Evolutionary conservation across 2,888 invertebrate genomes (phyloP).

Genomic region (Cybosia mesomella): DNA sequence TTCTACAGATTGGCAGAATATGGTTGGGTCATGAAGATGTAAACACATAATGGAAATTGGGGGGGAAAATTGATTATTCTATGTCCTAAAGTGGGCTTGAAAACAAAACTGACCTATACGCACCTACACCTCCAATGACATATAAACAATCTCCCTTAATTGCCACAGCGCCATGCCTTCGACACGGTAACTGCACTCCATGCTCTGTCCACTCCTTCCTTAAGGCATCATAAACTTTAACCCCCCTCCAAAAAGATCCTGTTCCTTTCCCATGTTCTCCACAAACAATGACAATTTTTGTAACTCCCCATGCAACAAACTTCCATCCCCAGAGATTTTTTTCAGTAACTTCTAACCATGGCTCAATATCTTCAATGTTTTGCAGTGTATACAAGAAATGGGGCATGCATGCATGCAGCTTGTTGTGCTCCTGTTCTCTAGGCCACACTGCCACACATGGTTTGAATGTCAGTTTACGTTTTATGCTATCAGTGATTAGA

Average conservation of each 20-base stretch:
- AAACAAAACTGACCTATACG: slow-evolving; percentile 72
- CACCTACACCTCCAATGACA: slow-evolving; percentile 78
- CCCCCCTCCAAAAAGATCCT: slow-evolving; percentile 71
- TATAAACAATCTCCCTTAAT: slow-evolving; percentile 68
- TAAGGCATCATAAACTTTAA: slow-evolving; percentile 73
- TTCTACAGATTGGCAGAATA: too few species aligned
- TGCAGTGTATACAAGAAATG: slow-evolving; percentile 69
- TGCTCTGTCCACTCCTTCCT: slow-evolving; percentile 72
- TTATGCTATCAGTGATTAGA: slow-evolving; percentile 61
- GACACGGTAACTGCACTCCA: slow-evolving; percentile 67
- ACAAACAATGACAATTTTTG: slow-evolving; percentile 71
- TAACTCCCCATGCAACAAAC: slow-evolving; percentile 70
- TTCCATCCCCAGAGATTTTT: slow-evolving; percentile 80
- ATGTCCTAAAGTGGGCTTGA: slow-evolving; percentile 1
- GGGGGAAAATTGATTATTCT: not conserved
- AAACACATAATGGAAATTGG: too few species aligned
- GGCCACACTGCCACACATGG: slow-evolving; percentile 69
- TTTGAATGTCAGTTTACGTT: slow-evolving; percentile 58
- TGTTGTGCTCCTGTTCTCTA: slow-evolving; percentile 58
- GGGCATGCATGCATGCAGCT: slow-evolving; percentile 35
- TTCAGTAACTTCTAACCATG: slow-evolving; percentile 74
- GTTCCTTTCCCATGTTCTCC: slow-evolving; percentile 77
- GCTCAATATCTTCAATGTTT: slow-evolving; percentile 45
- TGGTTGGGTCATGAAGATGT: too few species aligned
- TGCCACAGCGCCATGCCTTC: slow-evolving; percentile 73